A percentile compares a stretch with the other conserved stretches of the same genome.
phyloP scores from a whole-genome alignment of 2,113 vertebrate genomes.

The Malaclemys terrapin region DNA sequence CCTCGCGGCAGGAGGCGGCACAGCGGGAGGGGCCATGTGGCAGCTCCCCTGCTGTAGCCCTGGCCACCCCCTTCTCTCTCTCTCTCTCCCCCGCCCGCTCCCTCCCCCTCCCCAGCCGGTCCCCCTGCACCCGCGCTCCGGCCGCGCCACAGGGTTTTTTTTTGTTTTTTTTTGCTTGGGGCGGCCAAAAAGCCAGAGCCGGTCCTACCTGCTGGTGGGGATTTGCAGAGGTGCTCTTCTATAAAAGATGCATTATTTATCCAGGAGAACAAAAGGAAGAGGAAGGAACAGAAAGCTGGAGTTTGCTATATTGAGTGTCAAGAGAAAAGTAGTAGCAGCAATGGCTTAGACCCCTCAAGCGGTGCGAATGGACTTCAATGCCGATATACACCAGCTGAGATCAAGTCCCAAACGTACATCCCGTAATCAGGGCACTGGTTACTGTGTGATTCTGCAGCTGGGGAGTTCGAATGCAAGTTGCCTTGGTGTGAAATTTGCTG shows the following conservation, averaged over 20 bases:
- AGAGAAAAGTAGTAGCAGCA: slow-evolving; percentile 58
- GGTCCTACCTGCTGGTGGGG: not conserved
- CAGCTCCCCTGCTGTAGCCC: too few relatives aligned
- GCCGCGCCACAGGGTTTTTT: too few relatives aligned
- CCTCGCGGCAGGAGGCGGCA: too few relatives aligned
- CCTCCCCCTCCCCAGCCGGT: too few relatives aligned
- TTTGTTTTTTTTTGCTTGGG: too few relatives aligned
- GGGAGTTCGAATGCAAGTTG: not conserved
- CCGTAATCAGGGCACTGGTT: not conserved
- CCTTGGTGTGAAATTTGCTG: not conserved
- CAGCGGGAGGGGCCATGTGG: too few relatives aligned
- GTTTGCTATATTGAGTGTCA: not conserved
- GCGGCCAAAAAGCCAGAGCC: too few relatives aligned
- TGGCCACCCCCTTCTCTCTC: too few relatives aligned
- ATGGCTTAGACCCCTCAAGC: not conserved
- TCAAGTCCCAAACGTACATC: not conserved
- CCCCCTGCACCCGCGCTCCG: too few relatives aligned
- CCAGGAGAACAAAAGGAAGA: not conserved
- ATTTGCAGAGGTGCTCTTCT: not conserved
- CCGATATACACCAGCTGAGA: not conserved
- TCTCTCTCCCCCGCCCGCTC: too few relatives aligned
- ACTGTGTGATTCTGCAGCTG: not conserved
- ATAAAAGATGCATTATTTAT: not conserved
- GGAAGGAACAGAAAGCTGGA: not conserved
- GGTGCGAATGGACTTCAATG: not conserved